phyloP scores from a whole-genome alignment of 1,140 invertebrate genomes.

The Platorchestia sp. region DNA sequence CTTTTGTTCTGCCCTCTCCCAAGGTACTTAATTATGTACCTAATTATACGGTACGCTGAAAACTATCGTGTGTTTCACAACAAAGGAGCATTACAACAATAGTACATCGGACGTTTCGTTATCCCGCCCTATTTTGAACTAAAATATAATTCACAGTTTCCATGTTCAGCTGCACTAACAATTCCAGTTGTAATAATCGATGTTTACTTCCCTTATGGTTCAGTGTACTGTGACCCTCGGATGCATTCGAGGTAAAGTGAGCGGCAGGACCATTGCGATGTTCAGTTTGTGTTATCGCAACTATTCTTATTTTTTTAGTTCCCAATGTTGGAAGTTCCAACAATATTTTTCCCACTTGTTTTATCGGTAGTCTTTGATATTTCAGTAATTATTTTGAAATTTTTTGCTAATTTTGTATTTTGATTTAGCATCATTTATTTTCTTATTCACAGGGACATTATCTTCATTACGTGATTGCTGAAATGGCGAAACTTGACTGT shows the following conservation, averaged over 20 bases:
- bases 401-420: too few relatives aligned
- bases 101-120: not conserved
- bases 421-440: too few relatives aligned
- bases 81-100: not conserved
- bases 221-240: not conserved
- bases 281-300: not conserved
- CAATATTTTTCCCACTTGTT: too few relatives aligned
- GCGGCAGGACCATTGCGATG: not conserved
- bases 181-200: not conserved
- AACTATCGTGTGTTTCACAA: not conserved
- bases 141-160: not conserved
- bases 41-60: not conserved
- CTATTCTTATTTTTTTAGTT: too few relatives aligned
- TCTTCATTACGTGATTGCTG: too few relatives aligned
- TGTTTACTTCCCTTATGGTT: not conserved
- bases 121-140: not conserved
- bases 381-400: too few relatives aligned
- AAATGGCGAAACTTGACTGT: too few relatives aligned
- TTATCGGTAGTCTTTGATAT: too few relatives aligned
- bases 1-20: not conserved
- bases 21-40: not conserved
- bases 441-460: too few relatives aligned
- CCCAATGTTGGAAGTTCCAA: too few relatives aligned
- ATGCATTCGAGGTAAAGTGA: not conserved
- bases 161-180: not conserved